Percentiles rank a stretch among this genome's conserved stretches.
These are phyloP conservation scores for Amniataba percoides DNA, from an alignment of 2,797 vertebrate genomes.

Conservation along the genomic window DNA sequence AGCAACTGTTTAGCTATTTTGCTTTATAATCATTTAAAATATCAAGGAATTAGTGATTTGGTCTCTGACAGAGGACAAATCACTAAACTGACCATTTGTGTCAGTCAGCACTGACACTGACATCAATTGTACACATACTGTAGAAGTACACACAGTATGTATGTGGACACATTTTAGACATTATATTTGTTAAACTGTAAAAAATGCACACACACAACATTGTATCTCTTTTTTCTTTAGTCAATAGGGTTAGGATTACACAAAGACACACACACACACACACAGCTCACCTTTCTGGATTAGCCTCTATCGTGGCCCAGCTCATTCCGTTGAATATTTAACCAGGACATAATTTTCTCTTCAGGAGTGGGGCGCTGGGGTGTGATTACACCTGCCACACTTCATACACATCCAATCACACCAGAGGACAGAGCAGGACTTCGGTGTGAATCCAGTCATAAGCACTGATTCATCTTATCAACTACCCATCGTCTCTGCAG, in stretches of 20 bases:
- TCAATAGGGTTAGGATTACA: too few species aligned
- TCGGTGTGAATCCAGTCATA: slow-evolving; percentile 36
- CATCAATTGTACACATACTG: neutral
- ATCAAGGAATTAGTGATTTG: neutral
- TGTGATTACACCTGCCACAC: slow-evolving; percentile 39
- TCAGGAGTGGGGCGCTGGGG: neutral
- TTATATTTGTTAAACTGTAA: too few species aligned
- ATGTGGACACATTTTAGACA: too few species aligned
- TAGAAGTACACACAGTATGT: too few species aligned
- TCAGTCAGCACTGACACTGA: slow-evolving; percentile 8
- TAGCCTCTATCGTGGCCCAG: slow-evolving; percentile 9
- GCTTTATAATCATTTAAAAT: neutral
- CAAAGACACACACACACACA: neutral
- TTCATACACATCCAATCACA: slow-evolving; percentile 24
- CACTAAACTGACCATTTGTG: neutral
- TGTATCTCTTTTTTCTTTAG: too few species aligned
- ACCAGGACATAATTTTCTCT: slow-evolving; percentile 38
- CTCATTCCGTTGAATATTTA: slow-evolving; percentile 26
- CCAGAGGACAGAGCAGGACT: slow-evolving; percentile 9
- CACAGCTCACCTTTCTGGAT: neutral
- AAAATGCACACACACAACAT: neutral
- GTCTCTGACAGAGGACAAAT: neutral
- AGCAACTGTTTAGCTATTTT: neutral
- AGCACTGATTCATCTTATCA: neutral
- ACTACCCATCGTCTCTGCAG: slow-evolving; percentile 24